These are phyloP conservation scores for Monarcha castaneiventris DNA, from an alignment of 2,113 vertebrate species.

Conservation along the genomic window DNA sequence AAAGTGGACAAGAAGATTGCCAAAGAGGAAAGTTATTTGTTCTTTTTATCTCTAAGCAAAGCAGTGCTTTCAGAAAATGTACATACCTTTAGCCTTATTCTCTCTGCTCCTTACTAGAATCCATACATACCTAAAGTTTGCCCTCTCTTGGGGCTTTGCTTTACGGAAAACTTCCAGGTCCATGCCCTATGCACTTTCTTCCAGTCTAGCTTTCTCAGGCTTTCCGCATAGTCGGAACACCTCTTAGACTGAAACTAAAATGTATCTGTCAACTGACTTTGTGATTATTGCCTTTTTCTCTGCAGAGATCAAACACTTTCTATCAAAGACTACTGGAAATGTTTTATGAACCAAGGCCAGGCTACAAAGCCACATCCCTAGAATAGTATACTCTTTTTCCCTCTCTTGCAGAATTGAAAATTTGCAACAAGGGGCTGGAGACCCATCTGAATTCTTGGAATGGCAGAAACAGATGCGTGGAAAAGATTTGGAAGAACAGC, in stretches of 20 bases:
- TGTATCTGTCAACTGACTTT: not conserved
- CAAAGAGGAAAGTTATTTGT: not conserved
- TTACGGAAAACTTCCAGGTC: not conserved
- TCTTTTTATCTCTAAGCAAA: not conserved
- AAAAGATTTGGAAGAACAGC: slow-evolving; percentile 78
- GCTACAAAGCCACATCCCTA: not conserved
- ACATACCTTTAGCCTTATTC: not conserved
- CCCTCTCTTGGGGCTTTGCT: not conserved
- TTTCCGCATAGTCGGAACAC: not conserved
- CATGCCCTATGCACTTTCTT: not conserved
- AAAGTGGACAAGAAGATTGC: not conserved
- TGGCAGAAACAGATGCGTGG: slow-evolving; percentile 85
- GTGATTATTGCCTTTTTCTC: not conserved
- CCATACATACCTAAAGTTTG: not conserved
- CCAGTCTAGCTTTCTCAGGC: not conserved
- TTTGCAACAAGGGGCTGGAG: slow-evolving; percentile 74
- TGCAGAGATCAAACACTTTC: not conserved
- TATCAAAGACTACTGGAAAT: not conserved
- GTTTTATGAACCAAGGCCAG: not conserved
- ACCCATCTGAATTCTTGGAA: slow-evolving; percentile 82
- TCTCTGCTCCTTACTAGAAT: not conserved
- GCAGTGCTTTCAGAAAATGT: not conserved
- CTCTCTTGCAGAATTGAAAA: slow-evolving; percentile 66
- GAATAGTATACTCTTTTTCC: not conserved
- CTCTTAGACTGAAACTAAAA: not conserved